Conservation (phyloP, 2,888 invertebrate species). For the Penaeus monodon region DNA sequence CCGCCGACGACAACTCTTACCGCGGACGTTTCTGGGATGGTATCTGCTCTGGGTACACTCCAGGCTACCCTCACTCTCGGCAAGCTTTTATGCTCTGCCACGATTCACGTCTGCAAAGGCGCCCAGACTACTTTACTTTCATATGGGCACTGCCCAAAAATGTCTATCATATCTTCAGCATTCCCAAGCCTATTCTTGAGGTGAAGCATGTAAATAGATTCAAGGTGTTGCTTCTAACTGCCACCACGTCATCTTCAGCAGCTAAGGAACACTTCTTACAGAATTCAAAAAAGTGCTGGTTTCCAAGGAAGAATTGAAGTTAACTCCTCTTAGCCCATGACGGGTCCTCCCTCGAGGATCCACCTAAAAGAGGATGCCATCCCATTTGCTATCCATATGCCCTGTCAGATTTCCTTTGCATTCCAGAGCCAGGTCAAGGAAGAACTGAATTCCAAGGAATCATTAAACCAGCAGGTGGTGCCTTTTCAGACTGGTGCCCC, state of each 20-base stretch:
- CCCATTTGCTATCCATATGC: slow-evolving; percentile 30
- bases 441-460: neutral
- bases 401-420: slow-evolving; percentile 22
- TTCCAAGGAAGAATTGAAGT: neutral
- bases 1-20: neutral
- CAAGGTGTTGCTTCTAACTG: neutral
- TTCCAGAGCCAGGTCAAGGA: slow-evolving; percentile 15
- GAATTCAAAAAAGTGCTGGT: neutral
- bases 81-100: neutral
- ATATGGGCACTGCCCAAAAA: neutral
- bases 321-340: neutral
- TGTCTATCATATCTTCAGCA: slow-evolving; percentile 9
- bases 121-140: slow-evolving; percentile 2
- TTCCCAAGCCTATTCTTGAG: slow-evolving; percentile 30
- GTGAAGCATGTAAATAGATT: slow-evolving; percentile 18
- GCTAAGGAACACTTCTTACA: slow-evolving; percentile 3
- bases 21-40: slow-evolving; percentile 8
- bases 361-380: slow-evolving; percentile 19
- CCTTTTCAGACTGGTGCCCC: slow-evolving; percentile 10
- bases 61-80: neutral
- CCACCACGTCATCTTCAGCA: neutral
- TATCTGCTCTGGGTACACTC: slow-evolving; percentile 15
- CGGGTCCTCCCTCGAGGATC: slow-evolving; percentile 29
- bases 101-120: neutral
- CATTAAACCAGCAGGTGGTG: slow-evolving; percentile 2